phyloP scores from a whole-genome alignment of 2,113 vertebrate genomes.

The Sarotherodon lohbergeri region DNA sequence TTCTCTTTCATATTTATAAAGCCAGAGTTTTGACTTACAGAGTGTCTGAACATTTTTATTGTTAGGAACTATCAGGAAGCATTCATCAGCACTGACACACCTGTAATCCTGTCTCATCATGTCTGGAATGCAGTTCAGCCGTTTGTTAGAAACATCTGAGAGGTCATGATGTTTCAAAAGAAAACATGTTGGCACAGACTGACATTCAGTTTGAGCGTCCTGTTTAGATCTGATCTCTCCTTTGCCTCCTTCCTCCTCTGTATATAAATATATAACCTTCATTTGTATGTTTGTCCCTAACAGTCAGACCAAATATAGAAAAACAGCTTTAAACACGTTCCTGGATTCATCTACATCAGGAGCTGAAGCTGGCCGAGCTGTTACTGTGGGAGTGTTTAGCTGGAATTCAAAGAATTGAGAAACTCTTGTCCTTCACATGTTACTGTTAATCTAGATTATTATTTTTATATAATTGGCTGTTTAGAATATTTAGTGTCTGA shows the following conservation, averaged over 20 bases:
- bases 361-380: background rate
- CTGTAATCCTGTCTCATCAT: fast-evolving
- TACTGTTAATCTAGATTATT: fast-evolving
- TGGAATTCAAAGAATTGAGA: background rate
- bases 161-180: fast-evolving
- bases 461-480: fast-evolving
- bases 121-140: fast-evolving
- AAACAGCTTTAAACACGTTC: fast-evolving
- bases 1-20: fast-evolving
- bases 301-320: fast-evolving
- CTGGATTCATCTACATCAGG: background rate
- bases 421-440: fast-evolving
- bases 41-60: fast-evolving
- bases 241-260: too few relatives aligned
- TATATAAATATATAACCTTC: too few relatives aligned
- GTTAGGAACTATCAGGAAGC: background rate
- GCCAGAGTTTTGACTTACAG: fast-evolving
- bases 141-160: fast-evolving
- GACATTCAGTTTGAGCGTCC: too few relatives aligned
- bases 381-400: background rate
- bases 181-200: too few relatives aligned
- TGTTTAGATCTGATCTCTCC: too few relatives aligned
- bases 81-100: background rate
- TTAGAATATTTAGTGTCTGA: fast-evolving
- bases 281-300: too few relatives aligned